These are phyloP conservation scores for Acanthurus lineatus DNA, from an alignment of 2,797 vertebrate species.

Conservation along the genomic window DNA sequence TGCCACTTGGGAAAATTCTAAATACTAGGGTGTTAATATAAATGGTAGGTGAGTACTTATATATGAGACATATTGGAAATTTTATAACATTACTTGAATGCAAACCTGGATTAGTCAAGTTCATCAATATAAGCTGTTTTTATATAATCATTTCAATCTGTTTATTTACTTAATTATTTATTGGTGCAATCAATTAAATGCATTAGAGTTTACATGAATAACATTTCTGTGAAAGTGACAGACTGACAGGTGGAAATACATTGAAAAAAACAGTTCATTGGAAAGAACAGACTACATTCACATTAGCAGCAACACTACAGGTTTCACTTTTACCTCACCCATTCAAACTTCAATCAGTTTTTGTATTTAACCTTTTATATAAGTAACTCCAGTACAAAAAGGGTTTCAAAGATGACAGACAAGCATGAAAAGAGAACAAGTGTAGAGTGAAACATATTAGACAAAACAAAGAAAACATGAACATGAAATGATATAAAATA, in stretches of 20 bases:
- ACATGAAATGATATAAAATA: no score
- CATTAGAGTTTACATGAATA: constrained; percentile 49
- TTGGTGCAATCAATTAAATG: constrained; percentile 44
- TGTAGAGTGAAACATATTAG: no score
- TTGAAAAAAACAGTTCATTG: constrained; percentile 32
- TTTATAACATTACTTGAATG: not conserved
- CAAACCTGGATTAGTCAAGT: not conserved
- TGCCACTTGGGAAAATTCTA: not conserved
- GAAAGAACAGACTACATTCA: constrained; percentile 43
- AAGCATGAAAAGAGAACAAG: no score
- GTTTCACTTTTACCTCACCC: not conserved
- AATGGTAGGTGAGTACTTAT: not conserved
- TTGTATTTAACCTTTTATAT: no score
- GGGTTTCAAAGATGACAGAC: no score
- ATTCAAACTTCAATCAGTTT: no score
- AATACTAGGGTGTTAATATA: not conserved
- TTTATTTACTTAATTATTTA: constrained; percentile 52
- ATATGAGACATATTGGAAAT: no score
- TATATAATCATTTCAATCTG: constrained; percentile 26
- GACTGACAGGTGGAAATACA: constrained; percentile 39
- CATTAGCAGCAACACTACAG: constrained; percentile 32
- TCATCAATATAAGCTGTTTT: not conserved
- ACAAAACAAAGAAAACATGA: no score
- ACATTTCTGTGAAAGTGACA: constrained; percentile 42
- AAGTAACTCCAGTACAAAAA: no score